Evolutionary conservation across 2,113 vertebrate genomes (phyloP).

Genomic region (Nibea coibor): DNA sequence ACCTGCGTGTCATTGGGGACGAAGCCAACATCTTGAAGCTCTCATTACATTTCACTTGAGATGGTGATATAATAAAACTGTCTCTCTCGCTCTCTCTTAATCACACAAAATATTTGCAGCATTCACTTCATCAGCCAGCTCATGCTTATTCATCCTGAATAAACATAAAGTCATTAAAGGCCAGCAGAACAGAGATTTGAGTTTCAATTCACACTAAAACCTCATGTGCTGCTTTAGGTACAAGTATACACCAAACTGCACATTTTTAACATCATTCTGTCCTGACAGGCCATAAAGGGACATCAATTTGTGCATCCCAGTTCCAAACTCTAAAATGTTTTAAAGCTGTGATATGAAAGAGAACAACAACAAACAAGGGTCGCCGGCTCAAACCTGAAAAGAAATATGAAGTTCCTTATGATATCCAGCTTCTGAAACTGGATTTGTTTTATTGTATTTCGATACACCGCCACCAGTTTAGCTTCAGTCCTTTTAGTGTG

Average conservation of each 20-base stretch:
- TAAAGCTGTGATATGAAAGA: neutral
- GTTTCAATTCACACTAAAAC: constrained; percentile 3
- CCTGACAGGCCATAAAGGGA: neutral
- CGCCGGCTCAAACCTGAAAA: neutral
- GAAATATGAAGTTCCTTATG: too few relatives aligned
- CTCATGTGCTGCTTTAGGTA: neutral
- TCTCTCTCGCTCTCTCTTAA: too few relatives aligned
- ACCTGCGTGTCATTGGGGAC: constrained; percentile 92
- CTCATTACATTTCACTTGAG: constrained; percentile 81
- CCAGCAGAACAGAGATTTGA: neutral
- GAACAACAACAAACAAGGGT: neutral
- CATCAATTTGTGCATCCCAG: neutral
- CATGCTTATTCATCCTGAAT: constrained; percentile 80
- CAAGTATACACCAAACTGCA: neutral
- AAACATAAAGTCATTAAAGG: constrained; percentile 19
- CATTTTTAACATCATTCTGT: neutral
- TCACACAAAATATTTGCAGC: neutral
- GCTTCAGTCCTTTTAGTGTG: neutral
- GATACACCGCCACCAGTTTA: too few relatives aligned
- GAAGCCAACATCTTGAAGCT: constrained; percentile 90
- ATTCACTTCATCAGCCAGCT: constrained; percentile 70
- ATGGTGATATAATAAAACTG: neutral
- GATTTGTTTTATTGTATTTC: too few relatives aligned
- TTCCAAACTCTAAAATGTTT: neutral
- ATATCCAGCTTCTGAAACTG: neutral